A percentile compares a stretch with the other conserved stretches of the same genome.
These are phyloP conservation scores for Cyclura pinguis DNA, from an alignment of 2,797 vertebrate genomes.

Conservation along the genomic window DNA sequence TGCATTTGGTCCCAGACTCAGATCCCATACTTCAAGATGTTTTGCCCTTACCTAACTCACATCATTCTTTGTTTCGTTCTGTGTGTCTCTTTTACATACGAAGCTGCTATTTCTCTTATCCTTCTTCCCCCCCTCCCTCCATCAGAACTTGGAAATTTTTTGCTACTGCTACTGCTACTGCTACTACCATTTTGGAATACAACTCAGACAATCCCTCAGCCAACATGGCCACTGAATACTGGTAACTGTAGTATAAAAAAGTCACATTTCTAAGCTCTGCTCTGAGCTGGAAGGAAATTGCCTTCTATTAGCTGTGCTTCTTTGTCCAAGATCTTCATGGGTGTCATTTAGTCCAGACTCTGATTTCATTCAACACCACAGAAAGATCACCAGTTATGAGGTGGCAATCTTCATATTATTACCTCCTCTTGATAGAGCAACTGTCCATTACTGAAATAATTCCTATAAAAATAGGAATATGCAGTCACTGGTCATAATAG, in stretches of 20 bases:
- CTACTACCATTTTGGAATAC: too few species aligned
- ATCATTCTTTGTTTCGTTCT: neutral
- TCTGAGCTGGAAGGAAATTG: neutral
- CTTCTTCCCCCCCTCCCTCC: neutral
- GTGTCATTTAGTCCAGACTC: neutral
- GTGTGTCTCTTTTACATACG: neutral
- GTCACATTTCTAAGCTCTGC: too few species aligned
- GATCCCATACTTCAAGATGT: neutral
- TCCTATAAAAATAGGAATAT: neutral
- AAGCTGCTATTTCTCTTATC: neutral
- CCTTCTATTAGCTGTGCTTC: neutral
- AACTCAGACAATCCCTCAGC: too few species aligned
- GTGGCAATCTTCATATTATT: neutral
- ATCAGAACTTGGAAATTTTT: neutral
- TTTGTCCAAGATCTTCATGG: neutral
- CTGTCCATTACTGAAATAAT: too few species aligned
- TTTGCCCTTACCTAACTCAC: neutral
- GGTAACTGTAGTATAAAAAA: too few species aligned
- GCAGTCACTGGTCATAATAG: neutral
- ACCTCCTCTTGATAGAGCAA: too few species aligned
- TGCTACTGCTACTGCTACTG: too few species aligned
- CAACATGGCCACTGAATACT: too few species aligned
- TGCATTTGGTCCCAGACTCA: neutral
- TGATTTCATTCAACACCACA: neutral
- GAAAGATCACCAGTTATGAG: neutral